Evolutionary conservation across 2,113 vertebrate species (phyloP), one percentile per base, ranked within the genome.

Genomic region (Psephotus haematonotus): DNA sequence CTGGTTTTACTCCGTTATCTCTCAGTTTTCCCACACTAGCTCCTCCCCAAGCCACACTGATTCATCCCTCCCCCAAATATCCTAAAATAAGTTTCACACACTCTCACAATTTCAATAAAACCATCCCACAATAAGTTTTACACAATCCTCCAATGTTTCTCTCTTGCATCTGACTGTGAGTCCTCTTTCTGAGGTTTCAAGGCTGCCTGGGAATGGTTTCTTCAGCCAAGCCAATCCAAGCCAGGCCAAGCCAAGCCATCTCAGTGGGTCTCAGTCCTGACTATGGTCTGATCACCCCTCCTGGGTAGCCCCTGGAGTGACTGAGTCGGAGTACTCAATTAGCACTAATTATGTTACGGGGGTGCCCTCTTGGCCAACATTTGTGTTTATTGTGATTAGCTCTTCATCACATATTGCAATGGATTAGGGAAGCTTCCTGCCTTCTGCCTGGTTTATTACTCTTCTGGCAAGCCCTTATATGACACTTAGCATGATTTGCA

Each of bases 331-430:
- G 23, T 28, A 53, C 3, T 76, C 57, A 47, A 17, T 2, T 75
- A 72, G 39, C 52, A 63, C 6, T 62, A 17, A 18, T 27, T 46
- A 37, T 1, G 0, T 15, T 39, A 20, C 1, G 29, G 2, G 16
- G 31, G 25, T 82, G 78, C 39, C 62, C 84, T 28, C 49, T 82
- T 15, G 24, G 43, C 1, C 18, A 88, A 59, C 75, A 39, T 77
- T 77, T 77, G 53, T 62, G 20, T 62, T 94, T 44, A 25, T 24
- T 24, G 35, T 76, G 82, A 93, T 90, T 90, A 93, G 41, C 53
- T 68, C 35, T 65, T 94, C 88, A 86, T 90, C 31, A 57, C 28
- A 31, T 6, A 33, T 11, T n/a, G 14, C 72, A 82, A 77, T 2
- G 17, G 22, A 53, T 93, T 22, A 75, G 43, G 86, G 76, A 82